phyloP scores from a whole-genome alignment of 2,113 vertebrate genomes.

The Clarias macrocephalus region DNA sequence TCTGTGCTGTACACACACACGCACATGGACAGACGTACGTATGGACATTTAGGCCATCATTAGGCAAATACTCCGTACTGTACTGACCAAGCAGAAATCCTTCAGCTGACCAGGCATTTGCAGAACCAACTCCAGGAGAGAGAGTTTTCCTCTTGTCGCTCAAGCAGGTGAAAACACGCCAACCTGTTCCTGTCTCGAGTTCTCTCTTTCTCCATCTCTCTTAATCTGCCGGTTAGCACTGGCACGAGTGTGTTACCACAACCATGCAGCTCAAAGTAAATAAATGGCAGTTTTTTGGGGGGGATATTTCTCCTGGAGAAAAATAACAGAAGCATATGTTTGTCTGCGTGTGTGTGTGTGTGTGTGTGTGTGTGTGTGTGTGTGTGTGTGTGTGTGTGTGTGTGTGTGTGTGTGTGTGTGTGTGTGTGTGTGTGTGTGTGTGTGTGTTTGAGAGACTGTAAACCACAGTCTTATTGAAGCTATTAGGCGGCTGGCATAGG shows the following conservation, averaged over 20 bases:
- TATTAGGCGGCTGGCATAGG: slow-evolving; percentile 73
- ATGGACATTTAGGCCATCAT: neutral
- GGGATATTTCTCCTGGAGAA: slow-evolving; percentile 69
- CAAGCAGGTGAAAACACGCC: slow-evolving; percentile 40
- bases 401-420: slow-evolving; percentile 44
- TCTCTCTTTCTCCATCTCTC: slow-evolving; percentile 45
- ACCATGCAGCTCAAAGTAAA: slow-evolving; percentile 70
- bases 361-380: slow-evolving; percentile 38
- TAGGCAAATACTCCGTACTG: neutral
- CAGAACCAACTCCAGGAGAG: slow-evolving; percentile 1
- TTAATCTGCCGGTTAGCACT: slow-evolving; percentile 38
- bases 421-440: slow-evolving; percentile 25
- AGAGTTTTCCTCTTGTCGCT: slow-evolving; percentile 10
- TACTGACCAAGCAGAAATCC: slow-evolving; percentile 22
- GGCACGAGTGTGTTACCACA: slow-evolving; percentile 59
- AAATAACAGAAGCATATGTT: slow-evolving; percentile 66
- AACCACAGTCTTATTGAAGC: slow-evolving; percentile 78
- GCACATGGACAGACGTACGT: too few relatives aligned
- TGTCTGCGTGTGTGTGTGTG: slow-evolving; percentile 55
- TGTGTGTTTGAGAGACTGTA: slow-evolving; percentile 63
- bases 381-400: slow-evolving; percentile 46
- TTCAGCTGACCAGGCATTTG: neutral
- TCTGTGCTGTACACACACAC: slow-evolving; percentile 19
- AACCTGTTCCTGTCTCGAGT: slow-evolving; percentile 48
- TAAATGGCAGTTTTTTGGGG: slow-evolving; percentile 70